Base-by-base conservation (phyloP, 1,140 invertebrate species). In the Magallana angulata region DNA sequence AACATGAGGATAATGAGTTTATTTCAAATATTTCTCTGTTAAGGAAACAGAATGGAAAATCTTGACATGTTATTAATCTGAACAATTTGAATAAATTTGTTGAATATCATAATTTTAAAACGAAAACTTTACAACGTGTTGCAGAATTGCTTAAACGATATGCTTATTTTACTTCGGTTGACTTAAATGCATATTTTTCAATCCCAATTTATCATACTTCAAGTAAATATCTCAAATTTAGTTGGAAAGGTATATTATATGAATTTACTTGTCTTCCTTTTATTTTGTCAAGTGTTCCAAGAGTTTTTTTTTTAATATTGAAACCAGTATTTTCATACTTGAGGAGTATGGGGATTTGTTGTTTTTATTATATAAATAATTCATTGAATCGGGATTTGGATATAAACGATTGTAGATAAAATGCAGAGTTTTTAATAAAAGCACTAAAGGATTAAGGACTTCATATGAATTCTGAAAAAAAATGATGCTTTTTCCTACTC, bases 181-280 rank as follows among this genome's bases (percentile, higher is more conserved):
- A 86, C 24, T 48, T 82, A 14, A 80, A 86, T 86, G 85, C 85
- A 59, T 86, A 86, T 82, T 86, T 86, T 48, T 24, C 24, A 59
- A 48, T 87, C 16, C n/a, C 14, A 24, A 57, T 83, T 2, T 48
- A 83, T 57, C n/a, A 84, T 11, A 58, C 9, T 71, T 48, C 8
- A n/a, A 71, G 62, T 4, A 87, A 87, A 84, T 87, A 48, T 82
- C 62, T 83, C 7, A 87, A 87, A 84, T 87, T 36, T 82, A 48
- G 64, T 8, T 87, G 86, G 57, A 84, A 82, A 76, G 86, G 18
- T 18, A n/a, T 0, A 16, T 57, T 84, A 16, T 84, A 84, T 76
- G 14, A 71, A 14, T 88, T 88, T 58, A 0, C 6, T 8, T 57
- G 59, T 18, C 48, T 88, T 18, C 56, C 56, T 12, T 85, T 86